Conservation (phyloP, 1,140 invertebrate species). For the Camponotus vicinus region DNA sequence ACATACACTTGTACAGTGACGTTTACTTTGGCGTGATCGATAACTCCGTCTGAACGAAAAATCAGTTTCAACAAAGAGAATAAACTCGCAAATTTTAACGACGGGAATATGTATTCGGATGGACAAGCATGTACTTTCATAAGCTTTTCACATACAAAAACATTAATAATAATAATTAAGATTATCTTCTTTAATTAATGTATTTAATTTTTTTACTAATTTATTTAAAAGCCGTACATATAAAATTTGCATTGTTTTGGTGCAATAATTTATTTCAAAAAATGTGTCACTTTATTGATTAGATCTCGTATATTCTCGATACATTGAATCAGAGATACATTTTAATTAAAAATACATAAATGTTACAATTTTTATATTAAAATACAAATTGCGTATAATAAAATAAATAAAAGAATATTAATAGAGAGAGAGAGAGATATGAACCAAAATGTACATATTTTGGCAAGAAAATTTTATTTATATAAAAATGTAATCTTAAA, state of each 20-base stretch:
- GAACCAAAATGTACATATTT: not conserved
- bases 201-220: not conserved
- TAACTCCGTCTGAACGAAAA: conserved; percentile 32
- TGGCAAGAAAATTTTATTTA: not conserved
- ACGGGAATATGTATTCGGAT: not conserved
- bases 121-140: not conserved
- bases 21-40: conserved; percentile 55
- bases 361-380: not conserved
- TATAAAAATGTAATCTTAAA: not conserved
- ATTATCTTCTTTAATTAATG: conserved; percentile 1
- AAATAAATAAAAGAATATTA: not conserved
- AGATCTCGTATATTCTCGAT: not conserved
- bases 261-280: not conserved
- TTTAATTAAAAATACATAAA: conserved; percentile 10
- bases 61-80: conserved; percentile 40
- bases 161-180: not conserved
- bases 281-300: not conserved
- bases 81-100: not conserved
- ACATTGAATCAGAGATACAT: not conserved
- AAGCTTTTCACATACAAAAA: not conserved
- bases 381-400: not conserved
- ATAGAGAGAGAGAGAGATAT: not conserved
- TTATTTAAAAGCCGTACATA: not conserved
- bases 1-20: not conserved
- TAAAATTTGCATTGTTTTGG: not conserved